phyloP scores from a whole-genome alignment of 1,140 invertebrate genomes.

The Macrostomum lignano region DNA sequence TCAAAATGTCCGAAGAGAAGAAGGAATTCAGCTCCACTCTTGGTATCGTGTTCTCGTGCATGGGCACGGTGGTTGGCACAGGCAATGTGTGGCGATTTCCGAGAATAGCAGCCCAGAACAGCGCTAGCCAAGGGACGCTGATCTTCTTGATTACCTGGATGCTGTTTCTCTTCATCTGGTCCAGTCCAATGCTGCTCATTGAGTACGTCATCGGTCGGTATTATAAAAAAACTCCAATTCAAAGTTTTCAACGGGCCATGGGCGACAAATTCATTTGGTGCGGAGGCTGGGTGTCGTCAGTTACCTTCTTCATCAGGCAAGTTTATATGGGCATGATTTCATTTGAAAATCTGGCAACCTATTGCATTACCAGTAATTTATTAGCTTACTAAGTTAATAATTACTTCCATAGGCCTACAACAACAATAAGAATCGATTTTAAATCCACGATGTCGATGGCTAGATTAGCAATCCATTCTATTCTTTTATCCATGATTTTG shows the following conservation, averaged over 20 bases:
- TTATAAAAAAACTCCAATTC: constrained; percentile 13
- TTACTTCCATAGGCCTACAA: no score
- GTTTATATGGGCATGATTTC: no score
- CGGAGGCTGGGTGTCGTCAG: constrained; percentile 16
- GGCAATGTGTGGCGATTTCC: constrained; percentile 23
- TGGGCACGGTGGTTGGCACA: constrained; percentile 18
- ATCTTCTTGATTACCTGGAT: constrained; percentile 18
- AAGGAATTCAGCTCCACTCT: constrained; percentile 10
- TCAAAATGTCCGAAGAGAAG: no score
- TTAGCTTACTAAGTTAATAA: no score
- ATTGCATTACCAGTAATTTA: no score
- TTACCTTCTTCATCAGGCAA: constrained; percentile 16
- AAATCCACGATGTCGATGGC: no score
- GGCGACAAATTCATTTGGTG: constrained; percentile 14
- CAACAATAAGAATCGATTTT: no score
- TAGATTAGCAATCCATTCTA: no score
- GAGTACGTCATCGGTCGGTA: constrained; percentile 18
- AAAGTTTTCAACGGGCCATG: constrained; percentile 12
- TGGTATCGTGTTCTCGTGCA: constrained; percentile 13
- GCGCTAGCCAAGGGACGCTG: constrained; percentile 14
- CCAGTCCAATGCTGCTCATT: constrained; percentile 15
- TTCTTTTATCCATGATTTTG: no score
- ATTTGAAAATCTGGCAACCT: no score
- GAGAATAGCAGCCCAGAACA: constrained; percentile 16
- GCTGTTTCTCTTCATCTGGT: constrained; percentile 18